A percentile compares a stretch with the other conserved stretches of the same genome.
These are phyloP conservation scores for Rousettus leschenaultii DNA, from an alignment of 2,113 vertebrate genomes.

Conservation along the genomic window DNA sequence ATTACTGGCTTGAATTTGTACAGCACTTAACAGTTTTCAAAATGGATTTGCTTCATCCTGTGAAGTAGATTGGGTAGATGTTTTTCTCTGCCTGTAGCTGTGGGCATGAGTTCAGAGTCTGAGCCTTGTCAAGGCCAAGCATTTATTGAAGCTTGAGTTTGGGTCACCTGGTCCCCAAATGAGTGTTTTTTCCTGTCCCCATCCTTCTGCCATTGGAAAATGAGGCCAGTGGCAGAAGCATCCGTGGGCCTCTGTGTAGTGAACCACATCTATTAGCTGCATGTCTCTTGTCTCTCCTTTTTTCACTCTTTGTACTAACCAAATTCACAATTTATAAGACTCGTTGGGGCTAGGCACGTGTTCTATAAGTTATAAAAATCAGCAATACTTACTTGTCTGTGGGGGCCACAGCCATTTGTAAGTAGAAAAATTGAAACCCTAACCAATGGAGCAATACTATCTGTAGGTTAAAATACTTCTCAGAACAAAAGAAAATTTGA, in stretches of 20 bases:
- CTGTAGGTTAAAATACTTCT: background rate
- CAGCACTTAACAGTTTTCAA: background rate
- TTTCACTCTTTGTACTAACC: background rate
- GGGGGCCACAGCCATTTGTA: background rate
- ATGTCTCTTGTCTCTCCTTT: background rate
- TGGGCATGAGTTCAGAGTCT: background rate
- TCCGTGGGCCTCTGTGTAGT: background rate
- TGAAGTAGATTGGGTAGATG: background rate
- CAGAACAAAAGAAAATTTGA: background rate
- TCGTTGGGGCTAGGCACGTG: rapidly evolving
- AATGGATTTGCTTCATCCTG: background rate
- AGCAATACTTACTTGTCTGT: background rate
- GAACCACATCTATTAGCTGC: background rate
- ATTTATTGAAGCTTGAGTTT: background rate
- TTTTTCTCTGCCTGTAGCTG: background rate
- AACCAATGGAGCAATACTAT: background rate
- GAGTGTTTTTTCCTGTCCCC: background rate
- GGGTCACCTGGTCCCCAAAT: background rate
- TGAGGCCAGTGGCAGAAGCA: background rate
- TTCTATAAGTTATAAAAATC: background rate
- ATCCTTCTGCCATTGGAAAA: background rate
- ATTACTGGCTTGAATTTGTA: background rate
- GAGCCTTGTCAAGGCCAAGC: background rate
- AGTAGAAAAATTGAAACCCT: background rate
- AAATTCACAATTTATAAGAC: background rate